Conservation (phyloP, 2,888 invertebrate genomes). For the Acheta domesticus region DNA sequence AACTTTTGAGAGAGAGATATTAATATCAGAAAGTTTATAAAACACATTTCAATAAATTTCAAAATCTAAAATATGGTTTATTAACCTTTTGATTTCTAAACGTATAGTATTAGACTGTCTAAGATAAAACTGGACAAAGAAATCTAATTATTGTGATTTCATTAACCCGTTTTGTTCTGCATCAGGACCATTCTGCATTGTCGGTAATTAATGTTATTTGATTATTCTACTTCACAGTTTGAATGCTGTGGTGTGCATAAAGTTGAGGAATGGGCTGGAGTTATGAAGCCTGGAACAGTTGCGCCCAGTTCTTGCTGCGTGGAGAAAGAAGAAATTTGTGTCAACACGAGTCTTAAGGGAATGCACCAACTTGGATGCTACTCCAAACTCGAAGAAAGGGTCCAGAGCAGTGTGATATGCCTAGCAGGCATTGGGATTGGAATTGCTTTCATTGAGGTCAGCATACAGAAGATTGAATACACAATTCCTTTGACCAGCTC, state of each 20-base stretch:
- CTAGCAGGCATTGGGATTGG: constrained; percentile 61
- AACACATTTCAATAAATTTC: no score
- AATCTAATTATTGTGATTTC: no score
- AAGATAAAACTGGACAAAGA: no score
- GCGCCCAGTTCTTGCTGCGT: constrained; percentile 32
- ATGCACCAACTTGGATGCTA: constrained; percentile 51
- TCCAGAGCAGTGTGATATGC: constrained; percentile 54
- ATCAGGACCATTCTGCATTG: not conserved
- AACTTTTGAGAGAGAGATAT: no score
- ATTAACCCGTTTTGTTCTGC: no score
- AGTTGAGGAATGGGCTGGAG: constrained; percentile 32
- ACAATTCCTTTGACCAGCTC: no score
- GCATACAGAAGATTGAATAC: not conserved
- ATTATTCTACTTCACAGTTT: constrained; percentile 25
- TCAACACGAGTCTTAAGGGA: not conserved
- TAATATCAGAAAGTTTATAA: no score
- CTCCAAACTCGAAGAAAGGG: constrained; percentile 51
- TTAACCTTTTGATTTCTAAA: no score
- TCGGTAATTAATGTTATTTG: not conserved
- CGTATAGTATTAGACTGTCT: no score
- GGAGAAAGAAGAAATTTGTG: not conserved
- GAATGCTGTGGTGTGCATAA: constrained; percentile 36
- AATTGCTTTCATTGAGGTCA: constrained; percentile 62
- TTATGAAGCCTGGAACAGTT: constrained; percentile 20
- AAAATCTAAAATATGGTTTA: no score